These are phyloP conservation scores for Ptychodera flava DNA, from an alignment of 35 echinoderm and acorn worm species.

Conservation along the genomic window DNA sequence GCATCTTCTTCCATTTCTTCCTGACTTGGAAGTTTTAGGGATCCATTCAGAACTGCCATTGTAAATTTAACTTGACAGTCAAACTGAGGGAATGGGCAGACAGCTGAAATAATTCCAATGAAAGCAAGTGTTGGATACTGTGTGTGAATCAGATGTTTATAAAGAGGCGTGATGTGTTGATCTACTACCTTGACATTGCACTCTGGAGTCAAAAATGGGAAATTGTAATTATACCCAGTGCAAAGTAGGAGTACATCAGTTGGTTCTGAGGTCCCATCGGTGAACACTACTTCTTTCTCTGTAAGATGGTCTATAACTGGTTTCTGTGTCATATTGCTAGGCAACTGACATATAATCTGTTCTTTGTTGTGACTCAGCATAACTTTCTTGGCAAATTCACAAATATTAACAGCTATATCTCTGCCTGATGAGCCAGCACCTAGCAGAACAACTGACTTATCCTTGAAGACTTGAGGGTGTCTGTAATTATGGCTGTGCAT, in stretches of 20 bases:
- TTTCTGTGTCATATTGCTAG: slow-evolving; percentile 45
- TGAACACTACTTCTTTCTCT: slow-evolving; percentile 26
- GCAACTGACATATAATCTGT: slow-evolving; percentile 9
- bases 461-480: slow-evolving; percentile 53
- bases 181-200: slow-evolving; percentile 35
- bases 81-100: slow-evolving; percentile 71
- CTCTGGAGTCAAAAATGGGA: slow-evolving; percentile 62
- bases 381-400: slow-evolving; percentile 31
- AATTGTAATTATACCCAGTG: slow-evolving; percentile 66
- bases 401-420: slow-evolving; percentile 62
- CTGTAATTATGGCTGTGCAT: slow-evolving; percentile 78
- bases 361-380: slow-evolving; percentile 53
- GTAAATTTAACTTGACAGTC: slow-evolving; percentile 32
- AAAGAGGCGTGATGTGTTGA: slow-evolving; percentile 43
- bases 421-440: slow-evolving; percentile 66
- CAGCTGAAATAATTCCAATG: slow-evolving; percentile 45
- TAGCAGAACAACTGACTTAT: slow-evolving; percentile 40
- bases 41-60: slow-evolving; percentile 48
- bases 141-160: slow-evolving; percentile 70
- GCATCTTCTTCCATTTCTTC: slow-evolving; percentile 60
- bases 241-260: slow-evolving; percentile 67
- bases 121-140: slow-evolving; percentile 47
- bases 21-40: slow-evolving; percentile 45
- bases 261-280: slow-evolving; percentile 28
- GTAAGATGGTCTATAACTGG: slow-evolving; percentile 21